Conservation (phyloP, 1,140 invertebrate genomes). For the Steinernema feltiae region DNA sequence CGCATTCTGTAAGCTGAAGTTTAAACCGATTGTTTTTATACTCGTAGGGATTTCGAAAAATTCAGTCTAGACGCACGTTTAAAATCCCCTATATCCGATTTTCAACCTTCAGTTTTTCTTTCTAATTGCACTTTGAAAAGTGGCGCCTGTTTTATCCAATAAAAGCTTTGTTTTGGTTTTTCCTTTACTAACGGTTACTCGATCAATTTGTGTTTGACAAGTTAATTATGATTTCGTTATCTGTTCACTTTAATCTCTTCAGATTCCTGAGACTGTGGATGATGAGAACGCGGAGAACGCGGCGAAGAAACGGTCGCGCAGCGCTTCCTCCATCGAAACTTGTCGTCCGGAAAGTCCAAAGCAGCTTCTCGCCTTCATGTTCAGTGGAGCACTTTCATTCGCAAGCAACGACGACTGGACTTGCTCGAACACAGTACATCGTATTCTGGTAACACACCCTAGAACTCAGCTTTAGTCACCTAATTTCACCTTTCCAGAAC, state of each 20-base stretch:
- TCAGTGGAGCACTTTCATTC: neutral
- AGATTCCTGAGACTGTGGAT: neutral
- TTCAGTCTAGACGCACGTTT: too few species aligned
- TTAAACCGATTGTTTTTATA: neutral
- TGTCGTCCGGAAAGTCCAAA: neutral
- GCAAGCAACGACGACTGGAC: neutral
- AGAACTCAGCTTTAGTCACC: neutral
- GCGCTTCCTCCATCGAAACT: slow-evolving; percentile 1
- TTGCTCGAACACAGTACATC: neutral
- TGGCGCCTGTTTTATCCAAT: too few species aligned
- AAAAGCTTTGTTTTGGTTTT: too few species aligned
- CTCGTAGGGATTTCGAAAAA: too few species aligned
- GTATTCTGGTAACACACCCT: neutral
- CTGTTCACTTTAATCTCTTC: neutral
- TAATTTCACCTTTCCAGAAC: neutral
- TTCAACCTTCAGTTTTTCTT: neutral
- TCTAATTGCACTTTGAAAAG: neutral
- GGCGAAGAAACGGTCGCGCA: neutral
- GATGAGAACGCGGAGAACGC: neutral
- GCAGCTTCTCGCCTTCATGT: neutral
- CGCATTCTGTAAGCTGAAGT: neutral
- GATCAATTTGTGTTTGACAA: too few species aligned
- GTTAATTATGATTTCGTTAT: too few species aligned
- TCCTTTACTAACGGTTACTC: too few species aligned
- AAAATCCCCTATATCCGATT: too few species aligned